These are phyloP conservation scores for Polyommatus icarus DNA, from an alignment of 2,888 invertebrate species.

Conservation along the genomic window DNA sequence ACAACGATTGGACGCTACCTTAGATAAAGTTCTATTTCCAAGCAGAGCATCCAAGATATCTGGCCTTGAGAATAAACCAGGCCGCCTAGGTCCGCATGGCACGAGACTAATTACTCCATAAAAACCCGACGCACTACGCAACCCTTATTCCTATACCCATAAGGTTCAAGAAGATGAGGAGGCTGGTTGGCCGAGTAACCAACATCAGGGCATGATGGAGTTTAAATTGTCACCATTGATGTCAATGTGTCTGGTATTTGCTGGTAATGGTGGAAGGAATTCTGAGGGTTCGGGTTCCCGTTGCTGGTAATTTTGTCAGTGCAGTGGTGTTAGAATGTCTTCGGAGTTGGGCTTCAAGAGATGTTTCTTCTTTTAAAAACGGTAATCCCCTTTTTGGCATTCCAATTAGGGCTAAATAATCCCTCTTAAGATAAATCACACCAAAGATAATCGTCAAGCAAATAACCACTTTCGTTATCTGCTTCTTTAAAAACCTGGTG, in stretches of 20 bases:
- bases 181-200: conserved; percentile 14
- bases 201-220: conserved; percentile 26
- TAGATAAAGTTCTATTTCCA: not conserved
- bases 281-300: not conserved
- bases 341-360: no score
- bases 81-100: conserved; percentile 23
- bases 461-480: not conserved
- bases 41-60: conserved; percentile 16
- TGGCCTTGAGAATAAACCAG: conserved; percentile 18
- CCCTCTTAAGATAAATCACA: not conserved
- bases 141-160: not conserved
- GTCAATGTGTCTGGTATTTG: conserved; percentile 19
- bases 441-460: not conserved
- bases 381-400: no score
- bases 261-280: not conserved
- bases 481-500: not conserved
- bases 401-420: no score
- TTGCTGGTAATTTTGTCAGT: not conserved
- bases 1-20: not conserved
- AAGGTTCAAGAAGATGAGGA: not conserved
- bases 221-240: conserved; percentile 28
- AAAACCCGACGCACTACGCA: not conserved
- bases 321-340: not conserved
- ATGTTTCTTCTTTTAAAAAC: not conserved
- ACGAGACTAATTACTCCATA: conserved; percentile 22